Base-by-base conservation (phyloP, 1,140 invertebrate genomes). In the Procambarus virginalis region DNA sequence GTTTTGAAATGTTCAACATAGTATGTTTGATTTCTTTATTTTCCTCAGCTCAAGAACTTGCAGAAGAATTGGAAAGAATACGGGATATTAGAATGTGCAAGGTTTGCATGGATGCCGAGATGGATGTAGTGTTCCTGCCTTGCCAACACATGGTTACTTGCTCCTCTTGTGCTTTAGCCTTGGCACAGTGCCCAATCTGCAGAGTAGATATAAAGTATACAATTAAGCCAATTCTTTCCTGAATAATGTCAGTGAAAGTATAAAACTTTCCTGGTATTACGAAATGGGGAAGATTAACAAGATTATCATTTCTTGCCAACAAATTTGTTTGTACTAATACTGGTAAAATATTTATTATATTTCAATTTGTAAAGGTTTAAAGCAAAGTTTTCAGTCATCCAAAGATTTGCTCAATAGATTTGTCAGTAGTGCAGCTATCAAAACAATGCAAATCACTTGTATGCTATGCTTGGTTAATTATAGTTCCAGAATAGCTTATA, bases 11-110 rank as follows among this genome's bases (percentile, higher is more conserved):
- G 34, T 34, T 34, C 34, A 34, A 34, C 34, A 34, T 34, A 34
- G 34, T 34, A 55, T 55, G 51, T 9, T 8, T 34, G 60, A 51
- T 79, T 17, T 34, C 17, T 34, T 48, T 22, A 81, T 60, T 75
- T 75, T 22, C 73, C 64, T 58, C 83, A 90, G 84, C 78, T 60
- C 45, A 82, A 48, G 84, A 91, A 22, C 60, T 86, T 58, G 83
- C 70, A 12, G 84, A 58, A 4, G 88, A 92, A 55, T 64, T 92
- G 20, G 88, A 92, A 51, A 95, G 96, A 92, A 94, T 98, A 51
- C 97, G 96, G 93, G 97, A 98, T 94, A 96, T 97, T n/a, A 95
- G 96, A 80, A 94, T 97, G 49, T 95, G 95, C 92, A 95, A 95
- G 92, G 94, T 95, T 34, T 95, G 95, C 92, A 94, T 95, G 93